Conservation (phyloP, 2,888 invertebrate genomes). For the Dasysyrphus albostriatus region DNA sequence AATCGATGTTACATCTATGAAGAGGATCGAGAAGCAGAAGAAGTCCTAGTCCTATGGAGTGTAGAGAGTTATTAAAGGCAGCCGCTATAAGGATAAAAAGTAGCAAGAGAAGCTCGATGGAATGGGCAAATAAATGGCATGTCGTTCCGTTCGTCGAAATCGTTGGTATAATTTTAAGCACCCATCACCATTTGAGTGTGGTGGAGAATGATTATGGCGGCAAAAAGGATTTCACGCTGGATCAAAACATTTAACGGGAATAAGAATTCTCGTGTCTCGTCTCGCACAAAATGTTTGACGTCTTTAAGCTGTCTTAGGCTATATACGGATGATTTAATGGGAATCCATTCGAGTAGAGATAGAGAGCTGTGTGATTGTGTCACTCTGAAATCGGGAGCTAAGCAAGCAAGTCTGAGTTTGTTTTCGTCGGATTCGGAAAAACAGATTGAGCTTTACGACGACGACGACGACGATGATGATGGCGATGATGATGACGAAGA, state of each 20-base stretch:
- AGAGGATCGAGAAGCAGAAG: conserved; percentile 20
- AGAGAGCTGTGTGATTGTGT: conserved; percentile 9
- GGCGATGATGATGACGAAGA: not conserved
- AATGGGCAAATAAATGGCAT: conserved; percentile 15
- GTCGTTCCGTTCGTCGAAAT: conserved; percentile 4
- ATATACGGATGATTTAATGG: conserved; percentile 60
- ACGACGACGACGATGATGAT: not conserved
- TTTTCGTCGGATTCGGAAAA: conserved; percentile 17
- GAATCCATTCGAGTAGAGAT: conserved; percentile 40
- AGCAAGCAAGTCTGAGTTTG: not conserved
- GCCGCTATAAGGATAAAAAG: conserved; percentile 29
- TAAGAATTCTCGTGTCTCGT: conserved; percentile 27
- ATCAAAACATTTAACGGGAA: conserved; percentile 58
- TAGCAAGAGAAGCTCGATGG: not conserved
- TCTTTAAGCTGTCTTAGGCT: conserved; percentile 63
- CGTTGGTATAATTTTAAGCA: conserved; percentile 20
- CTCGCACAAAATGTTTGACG: conserved; percentile 60
- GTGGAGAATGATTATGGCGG: conserved; percentile 50
- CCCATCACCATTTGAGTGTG: conserved; percentile 25
- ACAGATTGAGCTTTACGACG: conserved; percentile 18
- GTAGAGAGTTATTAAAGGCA: conserved; percentile 36
- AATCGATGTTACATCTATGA: conserved; percentile 66
- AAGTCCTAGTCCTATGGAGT: not conserved
- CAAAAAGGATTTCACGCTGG: conserved; percentile 57
- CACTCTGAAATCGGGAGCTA: conserved; percentile 6